These are phyloP conservation scores for Aplocera efformata DNA, from an alignment of 2,888 invertebrate genomes.

Conservation along the genomic window DNA sequence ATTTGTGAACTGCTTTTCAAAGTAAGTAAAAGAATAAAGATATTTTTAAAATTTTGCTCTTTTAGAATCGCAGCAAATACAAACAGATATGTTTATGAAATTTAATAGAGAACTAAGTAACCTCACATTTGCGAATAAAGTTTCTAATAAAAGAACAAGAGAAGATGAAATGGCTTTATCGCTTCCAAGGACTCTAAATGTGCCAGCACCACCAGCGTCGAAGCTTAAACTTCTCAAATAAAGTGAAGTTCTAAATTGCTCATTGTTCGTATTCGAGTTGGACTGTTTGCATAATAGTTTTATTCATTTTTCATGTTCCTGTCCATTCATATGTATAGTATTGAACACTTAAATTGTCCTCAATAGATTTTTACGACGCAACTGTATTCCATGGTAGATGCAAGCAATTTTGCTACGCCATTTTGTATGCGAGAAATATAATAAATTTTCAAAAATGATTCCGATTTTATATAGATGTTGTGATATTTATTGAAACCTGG, in stretches of 20 bases:
- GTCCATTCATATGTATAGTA: constrained; percentile 49
- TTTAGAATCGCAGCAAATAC: no score
- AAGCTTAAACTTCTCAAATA: constrained; percentile 50
- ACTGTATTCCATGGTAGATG: constrained; percentile 29
- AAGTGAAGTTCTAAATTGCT: constrained; percentile 47
- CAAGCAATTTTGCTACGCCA: constrained; percentile 23
- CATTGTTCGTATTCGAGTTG: constrained; percentile 54
- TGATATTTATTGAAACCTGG: constrained; percentile 16
- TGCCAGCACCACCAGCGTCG: constrained; percentile 31
- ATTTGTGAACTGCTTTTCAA: no score
- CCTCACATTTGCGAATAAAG: constrained; percentile 5
- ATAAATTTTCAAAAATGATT: constrained; percentile 16
- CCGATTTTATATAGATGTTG: constrained; percentile 8
- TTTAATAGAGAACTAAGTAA: neutral
- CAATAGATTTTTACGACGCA: constrained; percentile 43
- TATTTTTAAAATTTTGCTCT: no score
- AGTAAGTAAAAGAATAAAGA: no score
- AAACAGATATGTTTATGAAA: no score
- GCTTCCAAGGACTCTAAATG: constrained; percentile 37
- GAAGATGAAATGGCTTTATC: constrained; percentile 31
- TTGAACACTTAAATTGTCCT: constrained; percentile 45
- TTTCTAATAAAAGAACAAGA: constrained; percentile 29
- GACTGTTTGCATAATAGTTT: constrained; percentile 67
- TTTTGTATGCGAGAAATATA: constrained; percentile 10
- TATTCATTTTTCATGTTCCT: constrained; percentile 58